Conservation (phyloP, 2,888 invertebrate genomes). For the Adineta ricciae region DNA sequence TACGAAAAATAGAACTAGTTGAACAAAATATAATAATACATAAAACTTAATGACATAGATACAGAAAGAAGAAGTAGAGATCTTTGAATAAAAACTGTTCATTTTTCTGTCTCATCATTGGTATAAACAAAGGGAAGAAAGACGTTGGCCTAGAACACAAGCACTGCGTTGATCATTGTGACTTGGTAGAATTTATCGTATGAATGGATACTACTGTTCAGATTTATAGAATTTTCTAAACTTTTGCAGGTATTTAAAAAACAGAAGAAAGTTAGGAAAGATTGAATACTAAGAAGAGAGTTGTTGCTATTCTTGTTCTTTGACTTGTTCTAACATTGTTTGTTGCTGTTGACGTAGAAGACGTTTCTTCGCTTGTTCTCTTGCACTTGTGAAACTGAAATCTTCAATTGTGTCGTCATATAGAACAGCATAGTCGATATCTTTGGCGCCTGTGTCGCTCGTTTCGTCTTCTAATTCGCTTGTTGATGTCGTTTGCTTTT, state of each 20-base stretch:
- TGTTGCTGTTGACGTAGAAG: not conserved
- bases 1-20: not conserved
- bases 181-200: not conserved
- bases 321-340: not conserved
- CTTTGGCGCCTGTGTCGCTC: not conserved
- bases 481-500: not conserved
- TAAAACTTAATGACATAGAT: not conserved
- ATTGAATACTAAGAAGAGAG: not conserved
- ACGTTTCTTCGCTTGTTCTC: constrained; percentile 1
- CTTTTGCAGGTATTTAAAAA: too few species aligned
- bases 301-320: not conserved
- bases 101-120: not conserved
- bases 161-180: not conserved
- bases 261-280: too few species aligned
- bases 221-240: not conserved
- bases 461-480: not conserved
- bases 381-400: not conserved
- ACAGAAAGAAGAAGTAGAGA: not conserved
- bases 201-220: not conserved
- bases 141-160: not conserved
- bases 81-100: not conserved
- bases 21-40: not conserved
- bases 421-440: constrained; percentile 9
- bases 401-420: constrained; percentile 14
- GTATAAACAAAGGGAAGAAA: not conserved